Evolutionary conservation across 2,113 vertebrate genomes (phyloP).

Genomic region (Alexandromys fortis): DNA sequence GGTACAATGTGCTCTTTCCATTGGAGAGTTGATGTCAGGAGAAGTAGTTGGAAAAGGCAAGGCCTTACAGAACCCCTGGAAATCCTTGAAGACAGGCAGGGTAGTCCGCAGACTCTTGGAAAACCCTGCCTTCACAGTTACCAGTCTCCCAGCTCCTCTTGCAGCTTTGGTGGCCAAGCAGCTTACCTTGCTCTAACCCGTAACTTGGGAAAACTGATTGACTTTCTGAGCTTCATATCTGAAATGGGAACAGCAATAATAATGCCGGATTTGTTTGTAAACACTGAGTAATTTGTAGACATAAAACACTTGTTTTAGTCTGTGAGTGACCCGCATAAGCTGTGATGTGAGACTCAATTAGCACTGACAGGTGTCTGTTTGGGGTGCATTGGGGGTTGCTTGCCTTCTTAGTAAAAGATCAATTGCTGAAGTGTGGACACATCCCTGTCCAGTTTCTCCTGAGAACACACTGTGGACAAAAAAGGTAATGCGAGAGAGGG

Average conservation of each 20-base stretch:
- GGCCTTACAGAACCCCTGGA: background rate
- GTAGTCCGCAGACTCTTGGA: background rate
- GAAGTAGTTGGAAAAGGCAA: background rate
- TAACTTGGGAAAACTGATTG: background rate
- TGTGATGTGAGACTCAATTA: background rate
- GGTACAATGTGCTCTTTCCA: background rate
- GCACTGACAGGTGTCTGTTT: background rate
- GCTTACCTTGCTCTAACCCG: background rate
- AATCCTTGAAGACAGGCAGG: background rate
- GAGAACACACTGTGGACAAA: background rate
- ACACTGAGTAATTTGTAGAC: background rate
- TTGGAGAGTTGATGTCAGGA: background rate
- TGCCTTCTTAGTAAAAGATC: background rate
- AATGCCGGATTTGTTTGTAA: background rate
- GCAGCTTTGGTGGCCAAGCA: background rate
- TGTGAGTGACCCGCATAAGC: background rate
- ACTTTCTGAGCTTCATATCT: background rate
- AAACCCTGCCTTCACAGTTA: background rate
- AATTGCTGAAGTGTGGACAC: background rate
- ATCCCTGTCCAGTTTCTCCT: background rate
- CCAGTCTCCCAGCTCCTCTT: background rate
- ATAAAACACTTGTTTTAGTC: background rate
- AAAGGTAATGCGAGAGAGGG: background rate
- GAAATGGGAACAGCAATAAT: background rate
- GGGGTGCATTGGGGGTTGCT: background rate